Evolutionary conservation across 2,797 vertebrate genomes (phyloP).

Genomic region (Tinamus major): DNA sequence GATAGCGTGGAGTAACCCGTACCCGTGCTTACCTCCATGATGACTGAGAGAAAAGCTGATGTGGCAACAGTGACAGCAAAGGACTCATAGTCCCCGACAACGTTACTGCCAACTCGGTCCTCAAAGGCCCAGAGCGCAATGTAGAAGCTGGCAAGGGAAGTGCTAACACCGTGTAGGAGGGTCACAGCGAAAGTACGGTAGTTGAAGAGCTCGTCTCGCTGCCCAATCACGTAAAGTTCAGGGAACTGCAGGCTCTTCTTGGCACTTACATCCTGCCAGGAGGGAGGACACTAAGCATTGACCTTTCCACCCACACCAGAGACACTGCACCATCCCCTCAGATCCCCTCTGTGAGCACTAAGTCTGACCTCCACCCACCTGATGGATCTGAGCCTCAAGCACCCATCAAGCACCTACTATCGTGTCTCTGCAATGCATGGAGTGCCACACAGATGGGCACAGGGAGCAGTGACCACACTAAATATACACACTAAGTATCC

Average conservation of each 20-base stretch:
- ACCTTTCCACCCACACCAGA: background rate
- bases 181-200: conserved; percentile 76
- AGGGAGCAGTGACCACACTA: background rate
- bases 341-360: accelerated
- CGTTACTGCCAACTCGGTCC: conserved; percentile 48
- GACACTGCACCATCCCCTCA: background rate
- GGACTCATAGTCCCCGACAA: conserved; percentile 84
- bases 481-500: accelerated
- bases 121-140: conserved; percentile 80
- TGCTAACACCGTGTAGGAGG: conserved; percentile 81
- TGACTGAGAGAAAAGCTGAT: conserved; percentile 80
- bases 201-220: conserved; percentile 84
- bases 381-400: background rate
- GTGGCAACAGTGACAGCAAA: conserved; percentile 84
- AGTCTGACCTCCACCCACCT: background rate
- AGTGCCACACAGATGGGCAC: background rate
- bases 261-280: conserved; percentile 84
- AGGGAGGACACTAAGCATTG: background rate
- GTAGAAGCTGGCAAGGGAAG: conserved; percentile 88
- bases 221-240: conserved; percentile 83
- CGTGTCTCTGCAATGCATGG: background rate
- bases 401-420: background rate
- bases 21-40: conserved; percentile 81
- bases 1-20: background rate
- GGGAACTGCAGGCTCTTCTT: conserved; percentile 84